These are phyloP conservation scores for Sarcophaga bullata DNA, from an alignment of 1,140 invertebrate genomes.

Conservation along the genomic window DNA sequence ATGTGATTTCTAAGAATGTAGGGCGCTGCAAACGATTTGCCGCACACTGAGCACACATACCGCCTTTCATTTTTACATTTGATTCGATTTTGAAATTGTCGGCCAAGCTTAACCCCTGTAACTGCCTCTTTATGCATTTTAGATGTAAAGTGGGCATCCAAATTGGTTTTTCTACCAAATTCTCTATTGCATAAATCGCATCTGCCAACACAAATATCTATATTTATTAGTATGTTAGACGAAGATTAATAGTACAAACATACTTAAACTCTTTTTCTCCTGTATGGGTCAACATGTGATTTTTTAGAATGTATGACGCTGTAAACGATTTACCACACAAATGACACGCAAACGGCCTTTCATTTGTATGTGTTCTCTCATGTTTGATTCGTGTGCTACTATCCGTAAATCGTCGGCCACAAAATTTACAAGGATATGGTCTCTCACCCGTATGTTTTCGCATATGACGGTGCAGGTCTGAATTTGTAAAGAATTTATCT, in stretches of 20 bases:
- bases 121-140: too few relatives aligned
- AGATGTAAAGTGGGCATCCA: too few relatives aligned
- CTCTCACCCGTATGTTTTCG: slow-evolving; percentile 44
- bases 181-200: too few relatives aligned
- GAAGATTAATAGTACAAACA: background rate
- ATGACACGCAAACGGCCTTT: slow-evolving; percentile 42
- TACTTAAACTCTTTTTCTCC: slow-evolving; percentile 44
- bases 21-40: too few relatives aligned
- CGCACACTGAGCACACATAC: too few relatives aligned
- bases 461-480: slow-evolving; percentile 55
- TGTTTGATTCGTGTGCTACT: slow-evolving; percentile 44
- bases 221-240: background rate
- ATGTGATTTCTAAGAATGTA: too few relatives aligned
- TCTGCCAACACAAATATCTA: background rate
- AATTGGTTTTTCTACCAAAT: too few relatives aligned
- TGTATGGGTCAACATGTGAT: slow-evolving; percentile 45
- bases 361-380: slow-evolving; percentile 45
- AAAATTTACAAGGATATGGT: slow-evolving; percentile 42
- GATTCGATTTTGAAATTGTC: slow-evolving; percentile 20
- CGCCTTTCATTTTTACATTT: background rate
- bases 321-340: slow-evolving; percentile 46
- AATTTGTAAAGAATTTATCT: slow-evolving; percentile 55
- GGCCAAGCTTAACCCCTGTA: background rate
- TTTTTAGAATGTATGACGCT: slow-evolving; percentile 42
- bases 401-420: slow-evolving; percentile 43